phyloP scores from a whole-genome alignment of 2,113 vertebrate genomes.

The Albula glossodonta region DNA sequence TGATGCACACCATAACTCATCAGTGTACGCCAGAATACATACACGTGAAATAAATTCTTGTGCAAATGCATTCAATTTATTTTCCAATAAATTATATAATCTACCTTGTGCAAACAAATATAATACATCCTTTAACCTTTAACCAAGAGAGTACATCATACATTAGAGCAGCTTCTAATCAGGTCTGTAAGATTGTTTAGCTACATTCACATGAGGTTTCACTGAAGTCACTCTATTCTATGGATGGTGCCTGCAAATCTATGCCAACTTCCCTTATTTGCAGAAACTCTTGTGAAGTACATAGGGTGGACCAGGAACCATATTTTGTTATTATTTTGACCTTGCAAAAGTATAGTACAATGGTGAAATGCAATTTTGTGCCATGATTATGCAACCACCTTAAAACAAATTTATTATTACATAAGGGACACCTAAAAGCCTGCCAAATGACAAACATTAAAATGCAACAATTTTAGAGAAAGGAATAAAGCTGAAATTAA shows the following conservation, averaged over 20 bases:
- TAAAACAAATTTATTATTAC: too few species aligned
- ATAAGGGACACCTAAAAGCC: too few species aligned
- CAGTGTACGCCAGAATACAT: not conserved
- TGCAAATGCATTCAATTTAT: not conserved
- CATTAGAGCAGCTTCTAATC: not conserved
- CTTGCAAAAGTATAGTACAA: not conserved
- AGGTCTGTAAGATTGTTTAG: not conserved
- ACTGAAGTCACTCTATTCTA: not conserved
- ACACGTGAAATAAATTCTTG: not conserved
- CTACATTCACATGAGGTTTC: not conserved
- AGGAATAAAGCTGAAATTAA: too few species aligned
- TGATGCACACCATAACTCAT: not conserved
- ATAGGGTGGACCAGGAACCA: too few species aligned
- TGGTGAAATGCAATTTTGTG: not conserved
- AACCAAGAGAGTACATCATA: not conserved
- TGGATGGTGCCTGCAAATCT: not conserved
- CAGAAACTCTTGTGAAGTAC: not conserved
- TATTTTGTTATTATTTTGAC: not conserved
- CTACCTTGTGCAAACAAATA: not conserved
- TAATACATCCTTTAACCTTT: not conserved
- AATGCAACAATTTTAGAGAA: too few species aligned
- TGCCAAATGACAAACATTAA: too few species aligned
- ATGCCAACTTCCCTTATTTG: not conserved
- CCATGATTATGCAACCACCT: not conserved
- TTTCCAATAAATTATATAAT: not conserved